Base-by-base conservation (phyloP, 2,888 invertebrate genomes). In the Stenolophus ochropezus region DNA sequence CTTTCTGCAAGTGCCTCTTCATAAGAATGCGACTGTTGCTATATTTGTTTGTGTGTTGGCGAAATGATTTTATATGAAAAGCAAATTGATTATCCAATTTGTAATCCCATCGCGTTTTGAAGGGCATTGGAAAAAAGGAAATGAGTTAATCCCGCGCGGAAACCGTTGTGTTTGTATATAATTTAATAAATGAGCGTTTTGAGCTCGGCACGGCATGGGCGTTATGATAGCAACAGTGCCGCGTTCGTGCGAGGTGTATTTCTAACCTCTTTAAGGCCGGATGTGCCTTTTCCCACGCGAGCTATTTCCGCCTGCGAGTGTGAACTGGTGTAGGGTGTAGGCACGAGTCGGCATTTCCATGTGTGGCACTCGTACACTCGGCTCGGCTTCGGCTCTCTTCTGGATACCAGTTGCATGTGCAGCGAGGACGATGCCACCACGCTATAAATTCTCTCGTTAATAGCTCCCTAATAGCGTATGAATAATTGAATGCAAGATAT, bases 201-300 rank as follows among this genome's bases (percentile, higher is more conserved):
- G 27, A 4, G 5, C 27, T 21, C 4, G 25, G 61, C 61, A 61
- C 61, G 25, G 4, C 25, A n/a, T 4, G 14, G 61, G 23, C 14
- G 27, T 69, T 69, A 33, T 33, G 65, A 49, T 47, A 73, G 73
- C 73, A 73, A 49, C 73, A 73, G 4, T 21, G 56, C 18, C 16
- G 49, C 23, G 65, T 65, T 42, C 78, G 78, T 78, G 75, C 51
- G 25, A 53, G 47, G 25, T 78, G 49, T 69, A 61, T 78, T 78
- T 78, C 65, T 78, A 78, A 78, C 78, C 78, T 78, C 65, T 65
- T 69, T 69, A 69, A 69, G 27, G 51, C 65, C 75, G 75, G 65
- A 78, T 65, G 78, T 78, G 51, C 27, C 69, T 47, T 69, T 78
- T 78, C 78, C 78, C 78, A 78, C 78, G 78, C 27, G 49, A 65